Percentiles rank a stretch among this genome's conserved stretches.
Evolutionary conservation across 2,113 vertebrate genomes (phyloP).

Genomic region (Sylvietta virens): DNA sequence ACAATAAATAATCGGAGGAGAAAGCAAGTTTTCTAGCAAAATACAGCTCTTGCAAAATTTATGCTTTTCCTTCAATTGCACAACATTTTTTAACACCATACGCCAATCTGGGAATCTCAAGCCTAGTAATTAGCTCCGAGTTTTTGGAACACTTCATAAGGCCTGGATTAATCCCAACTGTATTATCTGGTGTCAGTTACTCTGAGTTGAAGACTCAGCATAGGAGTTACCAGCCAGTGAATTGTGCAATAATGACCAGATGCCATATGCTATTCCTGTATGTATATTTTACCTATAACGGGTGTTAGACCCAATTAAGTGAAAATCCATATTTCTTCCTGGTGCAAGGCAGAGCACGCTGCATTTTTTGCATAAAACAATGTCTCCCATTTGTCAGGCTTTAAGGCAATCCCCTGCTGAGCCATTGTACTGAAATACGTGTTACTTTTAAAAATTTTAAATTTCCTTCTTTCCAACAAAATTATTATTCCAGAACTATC

Average conservation of each 20-base stretch:
- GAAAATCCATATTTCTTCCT: background rate
- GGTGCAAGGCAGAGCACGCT: background rate
- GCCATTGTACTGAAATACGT: background rate
- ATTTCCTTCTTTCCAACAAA: background rate
- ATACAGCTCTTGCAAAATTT: background rate
- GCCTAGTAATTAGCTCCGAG: slow-evolving; percentile 4
- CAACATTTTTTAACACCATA: slow-evolving; percentile 12
- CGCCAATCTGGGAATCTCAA: slow-evolving; percentile 11
- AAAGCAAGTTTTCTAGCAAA: background rate
- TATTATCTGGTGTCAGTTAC: slow-evolving; percentile 49
- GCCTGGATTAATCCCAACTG: slow-evolving; percentile 38
- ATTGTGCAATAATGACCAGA: background rate
- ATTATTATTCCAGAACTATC: too few relatives aligned
- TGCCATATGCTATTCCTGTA: background rate
- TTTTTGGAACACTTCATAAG: slow-evolving; percentile 20
- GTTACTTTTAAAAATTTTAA: background rate
- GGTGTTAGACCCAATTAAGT: background rate
- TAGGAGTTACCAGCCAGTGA: background rate
- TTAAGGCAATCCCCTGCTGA: background rate
- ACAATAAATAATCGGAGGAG: background rate
- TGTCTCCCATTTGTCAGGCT: background rate
- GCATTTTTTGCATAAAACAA: background rate
- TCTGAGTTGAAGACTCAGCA: background rate
- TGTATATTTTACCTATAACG: background rate
- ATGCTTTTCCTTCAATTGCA: background rate